These are phyloP conservation scores for Austrofundulus limnaeus DNA, from an alignment of 2,113 vertebrate species.

Conservation along the genomic window DNA sequence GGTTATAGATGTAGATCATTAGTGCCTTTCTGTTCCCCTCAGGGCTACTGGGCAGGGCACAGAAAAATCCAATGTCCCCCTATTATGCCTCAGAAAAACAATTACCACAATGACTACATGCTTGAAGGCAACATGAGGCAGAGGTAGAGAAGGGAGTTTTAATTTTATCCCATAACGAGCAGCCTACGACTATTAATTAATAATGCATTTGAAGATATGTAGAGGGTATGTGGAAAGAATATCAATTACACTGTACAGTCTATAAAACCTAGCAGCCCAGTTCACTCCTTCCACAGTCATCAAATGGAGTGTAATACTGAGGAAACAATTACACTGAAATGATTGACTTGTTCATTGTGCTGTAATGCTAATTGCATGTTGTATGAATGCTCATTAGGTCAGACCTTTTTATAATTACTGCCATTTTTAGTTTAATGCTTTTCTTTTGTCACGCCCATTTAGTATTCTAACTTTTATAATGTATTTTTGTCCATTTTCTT, in stretches of 20 bases:
- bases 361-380: slow-evolving; percentile 24
- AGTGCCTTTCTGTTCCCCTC: slow-evolving; percentile 53
- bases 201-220: slow-evolving; percentile 52
- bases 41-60: slow-evolving; percentile 47
- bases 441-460: too few species aligned
- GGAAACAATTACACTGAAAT: slow-evolving; percentile 42
- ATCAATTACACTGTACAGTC: slow-evolving; percentile 49
- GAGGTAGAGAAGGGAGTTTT: slow-evolving; percentile 30
- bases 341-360: slow-evolving; percentile 14
- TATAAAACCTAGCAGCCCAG: slow-evolving; percentile 37
- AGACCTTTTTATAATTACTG: background rate
- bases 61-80: slow-evolving; percentile 53
- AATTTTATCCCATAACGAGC: slow-evolving; percentile 52
- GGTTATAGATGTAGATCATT: slow-evolving; percentile 74
- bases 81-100: slow-evolving; percentile 63
- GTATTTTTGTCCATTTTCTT: too few species aligned
- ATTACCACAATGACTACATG: slow-evolving; percentile 60
- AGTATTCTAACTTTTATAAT: too few species aligned
- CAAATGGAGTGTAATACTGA: slow-evolving; percentile 25
- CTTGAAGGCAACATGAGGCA: slow-evolving; percentile 51
- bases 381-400: background rate
- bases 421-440: background rate
- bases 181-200: slow-evolving; percentile 61
- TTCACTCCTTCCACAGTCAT: slow-evolving; percentile 23
- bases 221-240: slow-evolving; percentile 46